Evolutionary conservation across 2,113 vertebrate genomes (phyloP), one percentile per base, ranked within the genome.

Genomic region (Gallinago media): DNA sequence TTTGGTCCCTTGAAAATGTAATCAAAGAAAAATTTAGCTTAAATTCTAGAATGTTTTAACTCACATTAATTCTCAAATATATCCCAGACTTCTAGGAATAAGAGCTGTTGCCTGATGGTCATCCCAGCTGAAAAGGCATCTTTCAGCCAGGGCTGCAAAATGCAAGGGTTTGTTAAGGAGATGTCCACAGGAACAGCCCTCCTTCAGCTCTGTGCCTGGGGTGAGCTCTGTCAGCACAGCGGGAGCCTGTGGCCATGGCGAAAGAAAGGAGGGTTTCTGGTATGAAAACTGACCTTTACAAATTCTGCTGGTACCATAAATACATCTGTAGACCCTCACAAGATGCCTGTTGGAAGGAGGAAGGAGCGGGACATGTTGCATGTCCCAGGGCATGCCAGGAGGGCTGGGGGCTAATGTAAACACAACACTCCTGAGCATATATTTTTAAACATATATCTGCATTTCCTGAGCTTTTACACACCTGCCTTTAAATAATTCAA

Each of bases 401-500:
- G 36, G 22, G 7, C n/a, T 5, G 5, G 12, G 25, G 42, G 52
- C 21, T 15, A 67, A 32, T 1, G 0, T 38, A 23, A 66, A 49
- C 73, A 67, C 40, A 78, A 19, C 38, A 6, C 46, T 67, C 54
- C 66, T 65, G 56, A 82, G 15, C 3, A 0, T 19, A 20, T 10
- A 12, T 10, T 3, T 50, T 85, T 74, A 55, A 84, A 22, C 10
- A 2, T 49, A 55, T 31, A 32, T 68, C 47, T 74, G 54, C 23
- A 26, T 52, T 74, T 80, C 42, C 74, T 15, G 14, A 71, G 50
- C n/a, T 65, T 86, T 59, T 15, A 88, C 74, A 31, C 34, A 85
- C 26, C 46, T 78, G 8, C 10, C 54, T 78, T 81, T 58, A 78
- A 85, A 82, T 78, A 54, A 95, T 54, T 89, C 50, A 90, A 81